A percentile compares a stretch with the other conserved stretches of the same genome.
Conservation (phyloP, 2,888 invertebrate genomes). For the Bombylius major region DNA sequence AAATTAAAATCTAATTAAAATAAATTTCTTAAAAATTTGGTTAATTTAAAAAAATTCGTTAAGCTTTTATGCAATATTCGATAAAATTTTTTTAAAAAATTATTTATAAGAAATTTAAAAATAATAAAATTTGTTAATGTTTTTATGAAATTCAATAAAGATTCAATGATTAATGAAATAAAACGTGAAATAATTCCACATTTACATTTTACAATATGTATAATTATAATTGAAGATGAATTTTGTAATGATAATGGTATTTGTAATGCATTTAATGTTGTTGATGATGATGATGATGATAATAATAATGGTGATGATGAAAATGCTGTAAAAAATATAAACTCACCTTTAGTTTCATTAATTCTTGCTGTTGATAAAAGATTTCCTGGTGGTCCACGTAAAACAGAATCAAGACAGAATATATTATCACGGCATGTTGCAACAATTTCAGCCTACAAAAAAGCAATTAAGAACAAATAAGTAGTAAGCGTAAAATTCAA, state of each 20-base stretch:
- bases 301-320: neutral
- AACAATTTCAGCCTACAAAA: conserved; percentile 64
- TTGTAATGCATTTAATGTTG: neutral
- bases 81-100: no score
- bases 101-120: conserved; percentile 29
- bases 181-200: conserved; percentile 36
- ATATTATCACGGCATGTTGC: conserved; percentile 79
- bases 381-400: conserved; percentile 41
- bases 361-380: conserved; percentile 43
- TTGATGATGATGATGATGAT: conserved; percentile 6
- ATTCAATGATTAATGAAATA: conserved; percentile 31
- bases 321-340: neutral
- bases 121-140: conserved; percentile 29
- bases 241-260: conserved; percentile 3
- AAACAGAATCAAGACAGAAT: conserved; percentile 59
- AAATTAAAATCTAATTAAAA: neutral
- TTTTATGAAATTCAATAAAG: conserved; percentile 30
- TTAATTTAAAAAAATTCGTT: conserved; percentile 8
- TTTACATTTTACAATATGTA: conserved; percentile 25
- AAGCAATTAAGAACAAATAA: neutral
- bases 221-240: neutral
- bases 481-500: neutral
- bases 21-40: neutral
- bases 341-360: conserved; percentile 49
- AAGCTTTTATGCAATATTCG: neutral